A percentile compares a stretch with the other conserved stretches of the same genome.
Conservation (phyloP, 2,888 invertebrate genomes). For the Harpalus rufipes region DNA sequence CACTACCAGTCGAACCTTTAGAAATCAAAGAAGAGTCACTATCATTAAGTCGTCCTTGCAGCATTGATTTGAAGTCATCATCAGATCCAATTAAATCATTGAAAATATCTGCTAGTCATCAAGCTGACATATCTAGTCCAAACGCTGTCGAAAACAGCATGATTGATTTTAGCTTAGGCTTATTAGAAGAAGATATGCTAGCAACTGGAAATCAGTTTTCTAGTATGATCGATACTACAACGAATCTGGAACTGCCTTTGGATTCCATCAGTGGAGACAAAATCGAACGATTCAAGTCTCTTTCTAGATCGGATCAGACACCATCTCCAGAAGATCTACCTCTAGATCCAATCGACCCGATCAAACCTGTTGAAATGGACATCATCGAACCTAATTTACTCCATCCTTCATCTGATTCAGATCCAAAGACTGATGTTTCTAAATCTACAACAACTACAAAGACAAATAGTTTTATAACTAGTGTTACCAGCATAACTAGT, state of each 20-base stretch:
- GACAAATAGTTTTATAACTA: constrained; percentile 89
- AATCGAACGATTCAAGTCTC: constrained; percentile 71
- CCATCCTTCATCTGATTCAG: constrained; percentile 72
- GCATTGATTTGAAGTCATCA: constrained; percentile 54
- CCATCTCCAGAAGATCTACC: constrained; percentile 93
- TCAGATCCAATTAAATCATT: constrained; percentile 35
- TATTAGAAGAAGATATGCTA: constrained; percentile 82
- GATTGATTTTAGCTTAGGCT: constrained; percentile 75
- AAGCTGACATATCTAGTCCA: constrained; percentile 73
- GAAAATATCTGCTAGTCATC: constrained; percentile 51
- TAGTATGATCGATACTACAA: constrained; percentile 81
- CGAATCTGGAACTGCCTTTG: constrained; percentile 80
- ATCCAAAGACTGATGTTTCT: constrained; percentile 81
- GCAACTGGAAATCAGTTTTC: constrained; percentile 76
- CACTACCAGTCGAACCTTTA: constrained; percentile 1
- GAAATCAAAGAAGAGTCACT: constrained; percentile 47
- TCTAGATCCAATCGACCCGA: constrained; percentile 81
- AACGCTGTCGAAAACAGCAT: constrained; percentile 73
- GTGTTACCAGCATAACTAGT: constrained; percentile 94
- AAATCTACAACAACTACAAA: constrained; percentile 83
- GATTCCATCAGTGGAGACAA: constrained; percentile 75
- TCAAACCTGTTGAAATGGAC: constrained; percentile 81
- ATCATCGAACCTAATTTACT: constrained; percentile 75
- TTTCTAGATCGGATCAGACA: constrained; percentile 84
- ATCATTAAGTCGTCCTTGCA: constrained; percentile 37